These are phyloP conservation scores for Zaprionus lineosus DNA, from an alignment of 2,888 invertebrate genomes.

Conservation along the genomic window DNA sequence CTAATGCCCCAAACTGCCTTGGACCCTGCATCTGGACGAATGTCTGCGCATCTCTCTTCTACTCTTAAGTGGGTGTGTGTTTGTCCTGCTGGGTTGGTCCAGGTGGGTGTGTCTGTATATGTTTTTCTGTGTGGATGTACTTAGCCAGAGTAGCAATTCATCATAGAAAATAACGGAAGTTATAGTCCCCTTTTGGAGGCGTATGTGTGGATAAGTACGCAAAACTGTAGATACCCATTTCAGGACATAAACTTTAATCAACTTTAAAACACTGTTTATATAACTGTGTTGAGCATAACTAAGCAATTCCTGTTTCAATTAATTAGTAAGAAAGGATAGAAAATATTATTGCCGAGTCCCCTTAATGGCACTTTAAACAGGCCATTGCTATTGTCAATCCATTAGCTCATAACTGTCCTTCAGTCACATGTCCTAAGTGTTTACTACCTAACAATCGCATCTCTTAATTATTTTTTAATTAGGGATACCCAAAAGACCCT, in stretches of 20 bases:
- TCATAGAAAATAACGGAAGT: constrained; percentile 82
- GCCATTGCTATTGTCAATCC: constrained; percentile 40
- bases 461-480: constrained; percentile 43
- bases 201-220: constrained; percentile 35
- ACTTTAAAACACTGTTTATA: too few species aligned
- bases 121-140: constrained; percentile 33
- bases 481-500: constrained; percentile 40
- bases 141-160: constrained; percentile 80
- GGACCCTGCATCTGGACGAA: constrained; percentile 32
- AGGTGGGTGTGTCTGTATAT: constrained; percentile 7
- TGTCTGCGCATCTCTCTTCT: constrained; percentile 67
- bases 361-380: constrained; percentile 14
- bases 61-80: constrained; percentile 40
- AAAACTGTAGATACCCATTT: constrained; percentile 23
- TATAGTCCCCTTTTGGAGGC: constrained; percentile 68
- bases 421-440: constrained; percentile 36
- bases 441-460: constrained; percentile 63
- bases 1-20: constrained; percentile 54
- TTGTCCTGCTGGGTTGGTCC: neutral
- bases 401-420: constrained; percentile 30
- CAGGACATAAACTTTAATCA: too few species aligned
- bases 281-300: too few species aligned
- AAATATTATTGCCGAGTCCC: neutral
- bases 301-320: too few species aligned
- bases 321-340: too few species aligned